Conservation (phyloP, 2,797 vertebrate genomes). For the Gastrophryne carolinensis region DNA sequence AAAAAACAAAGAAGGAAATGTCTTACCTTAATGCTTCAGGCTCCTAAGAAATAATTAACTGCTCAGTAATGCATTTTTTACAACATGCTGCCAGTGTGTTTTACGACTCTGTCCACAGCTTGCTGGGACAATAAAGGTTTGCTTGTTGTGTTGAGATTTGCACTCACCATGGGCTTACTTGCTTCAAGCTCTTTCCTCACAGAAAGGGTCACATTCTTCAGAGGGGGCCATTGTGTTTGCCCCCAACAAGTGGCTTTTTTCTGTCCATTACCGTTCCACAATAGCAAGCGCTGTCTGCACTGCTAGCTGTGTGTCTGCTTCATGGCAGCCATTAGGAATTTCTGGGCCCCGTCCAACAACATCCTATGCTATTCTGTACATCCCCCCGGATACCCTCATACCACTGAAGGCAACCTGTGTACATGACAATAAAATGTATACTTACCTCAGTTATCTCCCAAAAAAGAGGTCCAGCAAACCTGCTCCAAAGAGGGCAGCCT, state of each 20-base stretch:
- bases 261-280: background rate
- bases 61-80: constrained; percentile 44
- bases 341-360: too few species aligned
- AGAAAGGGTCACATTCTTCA: constrained; percentile 6
- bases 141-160: constrained; percentile 17
- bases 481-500: too few species aligned
- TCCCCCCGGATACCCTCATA: too few species aligned
- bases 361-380: too few species aligned
- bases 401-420: too few species aligned
- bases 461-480: too few species aligned
- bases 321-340: too few species aligned
- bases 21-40: constrained; percentile 30
- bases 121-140: constrained; percentile 24
- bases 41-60: constrained; percentile 46
- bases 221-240: background rate
- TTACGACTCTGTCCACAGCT: constrained; percentile 44
- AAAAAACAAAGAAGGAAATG: constrained; percentile 24
- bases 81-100: constrained; percentile 37
- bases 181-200: constrained; percentile 27
- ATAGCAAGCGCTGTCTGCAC: background rate
- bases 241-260: background rate
- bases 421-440: too few species aligned
- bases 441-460: too few species aligned
- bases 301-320: background rate
- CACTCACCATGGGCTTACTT: background rate